Percentiles rank a stretch among this genome's conserved stretches.
Conservation (phyloP, 1,140 invertebrate genomes). For the Planococcus citri region DNA sequence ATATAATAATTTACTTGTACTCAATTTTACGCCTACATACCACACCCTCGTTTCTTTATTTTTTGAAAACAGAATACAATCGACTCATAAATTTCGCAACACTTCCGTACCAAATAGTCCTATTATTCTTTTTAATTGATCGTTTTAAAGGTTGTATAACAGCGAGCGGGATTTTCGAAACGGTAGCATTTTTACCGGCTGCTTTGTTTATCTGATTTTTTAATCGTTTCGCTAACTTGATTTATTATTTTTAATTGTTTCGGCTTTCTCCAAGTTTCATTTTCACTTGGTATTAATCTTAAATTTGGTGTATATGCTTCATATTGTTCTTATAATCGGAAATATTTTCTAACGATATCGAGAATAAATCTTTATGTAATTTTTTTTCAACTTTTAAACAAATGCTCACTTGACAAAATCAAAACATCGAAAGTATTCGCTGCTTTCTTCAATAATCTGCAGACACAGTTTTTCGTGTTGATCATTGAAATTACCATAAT, state of each 20-base stretch:
- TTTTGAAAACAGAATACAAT: neutral
- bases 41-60: neutral
- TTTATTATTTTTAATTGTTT: neutral
- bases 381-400: too few relatives aligned
- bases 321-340: too few relatives aligned
- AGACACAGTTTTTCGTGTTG: too few relatives aligned
- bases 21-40: too few relatives aligned
- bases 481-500: too few relatives aligned
- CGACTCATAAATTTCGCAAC: neutral
- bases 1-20: too few relatives aligned
- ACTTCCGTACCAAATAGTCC: neutral
- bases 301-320: neutral
- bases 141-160: neutral
- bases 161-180: neutral
- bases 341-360: too few relatives aligned
- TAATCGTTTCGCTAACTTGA: conserved; percentile 2
- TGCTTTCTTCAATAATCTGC: too few relatives aligned
- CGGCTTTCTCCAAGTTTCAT: neutral
- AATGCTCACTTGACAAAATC: too few relatives aligned
- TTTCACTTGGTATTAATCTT: neutral
- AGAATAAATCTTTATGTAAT: too few relatives aligned
- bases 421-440: too few relatives aligned
- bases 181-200: neutral
- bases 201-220: conserved; percentile 2
- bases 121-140: neutral